phyloP scores from a whole-genome alignment of 2,113 vertebrate species.

The Phylloscopus whistleri region DNA sequence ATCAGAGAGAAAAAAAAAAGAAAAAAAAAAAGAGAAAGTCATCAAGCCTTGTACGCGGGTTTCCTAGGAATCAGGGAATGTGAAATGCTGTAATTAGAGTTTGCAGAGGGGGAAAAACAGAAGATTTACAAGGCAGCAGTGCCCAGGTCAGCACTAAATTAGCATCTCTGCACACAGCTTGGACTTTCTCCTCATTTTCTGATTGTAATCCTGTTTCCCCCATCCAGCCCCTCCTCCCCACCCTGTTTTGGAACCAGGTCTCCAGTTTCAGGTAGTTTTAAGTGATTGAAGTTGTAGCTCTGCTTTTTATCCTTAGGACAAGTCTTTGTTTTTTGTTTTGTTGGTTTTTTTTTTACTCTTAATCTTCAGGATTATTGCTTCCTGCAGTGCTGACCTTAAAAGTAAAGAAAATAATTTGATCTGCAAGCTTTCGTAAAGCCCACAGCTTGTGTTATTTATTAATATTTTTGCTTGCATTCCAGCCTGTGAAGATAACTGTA shows the following conservation, averaged over 20 bases:
- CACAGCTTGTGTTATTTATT: slow-evolving; percentile 7
- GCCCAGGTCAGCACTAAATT: slow-evolving; percentile 7
- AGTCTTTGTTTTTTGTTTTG: background rate
- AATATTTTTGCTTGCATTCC: background rate
- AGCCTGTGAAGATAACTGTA: background rate
- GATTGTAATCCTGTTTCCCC: background rate
- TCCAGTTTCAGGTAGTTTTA: slow-evolving; percentile 37
- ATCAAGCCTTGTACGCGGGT: background rate
- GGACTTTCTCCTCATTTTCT: background rate
- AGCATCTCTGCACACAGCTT: background rate
- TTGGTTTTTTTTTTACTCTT: background rate
- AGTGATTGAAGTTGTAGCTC: slow-evolving; percentile 26
- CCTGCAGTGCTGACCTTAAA: slow-evolving; percentile 41
- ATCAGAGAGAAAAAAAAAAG: background rate
- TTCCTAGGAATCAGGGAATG: slow-evolving; percentile 14
- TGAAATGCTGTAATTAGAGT: background rate
- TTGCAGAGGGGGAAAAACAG: background rate
- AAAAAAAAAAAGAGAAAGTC: background rate
- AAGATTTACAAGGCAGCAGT: background rate
- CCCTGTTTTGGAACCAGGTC: background rate
- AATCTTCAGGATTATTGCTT: slow-evolving; percentile 44
- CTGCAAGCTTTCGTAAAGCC: slow-evolving; percentile 1
- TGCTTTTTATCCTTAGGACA: background rate
- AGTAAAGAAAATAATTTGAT: slow-evolving; percentile 22
- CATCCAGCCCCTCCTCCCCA: background rate